Evolutionary conservation across 2,113 vertebrate species (phyloP), one percentile per base, ranked within the genome.

Genomic region (Oryzias celebensis): DNA sequence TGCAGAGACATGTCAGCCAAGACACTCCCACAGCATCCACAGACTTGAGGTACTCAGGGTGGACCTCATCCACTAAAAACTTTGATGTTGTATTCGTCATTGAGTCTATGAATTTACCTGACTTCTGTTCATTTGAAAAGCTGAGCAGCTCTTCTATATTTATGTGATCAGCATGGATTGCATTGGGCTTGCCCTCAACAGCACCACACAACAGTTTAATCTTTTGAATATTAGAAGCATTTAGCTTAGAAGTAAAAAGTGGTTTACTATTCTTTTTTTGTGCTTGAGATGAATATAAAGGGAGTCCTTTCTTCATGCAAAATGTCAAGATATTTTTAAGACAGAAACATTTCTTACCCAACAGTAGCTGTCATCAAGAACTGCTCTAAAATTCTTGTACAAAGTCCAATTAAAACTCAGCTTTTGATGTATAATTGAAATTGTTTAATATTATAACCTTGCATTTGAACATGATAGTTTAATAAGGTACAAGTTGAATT

Each of bases 391-490:
- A 73, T 71, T 71, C 62, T 81, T 55, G 63, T 72, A 62, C 52
- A 84, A 63, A 82, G 75, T 74, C 78, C 66, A 85, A 88, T 87
- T 84, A 89, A 86, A 84, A 69, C 47, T 51, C 48, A 80, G 58
- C 18, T 78, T 81, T 84, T 84, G 74, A 86, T 88, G 68, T 81
- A 85, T 86, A 85, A 87, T 85, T 88, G 68, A 88, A 81, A 80
- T 31, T 31, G 36, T 47, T 82, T 78, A 75, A 87, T 86, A 80
- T 54, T 81, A 60, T 36, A 42, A 56, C 65, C 55, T 58, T 72
- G 75, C 26, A 52, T 65, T 59, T 75, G 47, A 73, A 50, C 74
- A 72, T 78, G 65, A 76, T 3, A 44, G 42, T 73, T 67, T 71
- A 14, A 64, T 71, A 28, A 77, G 46, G 45, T 28, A 45, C 45